phyloP scores from a whole-genome alignment of 2,797 vertebrate genomes.

The Xiphorhynchus erythropygius region DNA sequence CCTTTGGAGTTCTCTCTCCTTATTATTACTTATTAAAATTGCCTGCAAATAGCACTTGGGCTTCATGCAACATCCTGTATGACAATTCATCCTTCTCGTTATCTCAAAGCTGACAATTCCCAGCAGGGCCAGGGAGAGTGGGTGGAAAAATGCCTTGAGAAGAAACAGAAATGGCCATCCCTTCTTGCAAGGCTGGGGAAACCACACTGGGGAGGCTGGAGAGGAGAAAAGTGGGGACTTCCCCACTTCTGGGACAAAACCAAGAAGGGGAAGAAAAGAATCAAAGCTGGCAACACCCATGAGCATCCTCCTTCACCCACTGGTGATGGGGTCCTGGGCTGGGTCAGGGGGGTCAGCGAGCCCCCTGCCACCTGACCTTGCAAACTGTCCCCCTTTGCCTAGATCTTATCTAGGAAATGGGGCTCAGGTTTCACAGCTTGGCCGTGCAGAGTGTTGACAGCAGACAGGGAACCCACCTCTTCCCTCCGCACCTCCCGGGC shows the following conservation, averaged over 20 bases:
- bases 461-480: not conserved
- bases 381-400: not conserved
- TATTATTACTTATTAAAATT: conserved; percentile 78
- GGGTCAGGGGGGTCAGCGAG: not conserved
- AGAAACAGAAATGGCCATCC: conserved; percentile 70
- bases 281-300: fast-evolving
- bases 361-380: not conserved
- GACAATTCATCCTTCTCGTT: conserved; percentile 73
- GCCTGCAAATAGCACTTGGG: conserved; percentile 71
- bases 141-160: conserved; percentile 73
- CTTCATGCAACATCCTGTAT: conserved; percentile 75
- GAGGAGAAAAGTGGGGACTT: conserved; percentile 15
- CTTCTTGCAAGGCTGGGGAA: not conserved
- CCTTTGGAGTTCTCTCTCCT: conserved; percentile 66
- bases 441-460: not conserved
- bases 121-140: conserved; percentile 66
- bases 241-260: not conserved
- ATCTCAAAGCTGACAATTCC: conserved; percentile 76
- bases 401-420: not conserved
- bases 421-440: not conserved
- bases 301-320: not conserved
- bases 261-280: not conserved
- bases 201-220: not conserved
- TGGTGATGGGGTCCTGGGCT: not conserved
- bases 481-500: not conserved